Conservation (phyloP, 92 coral and sea anemone genomes). For the Parazoanthus swiftii region DNA sequence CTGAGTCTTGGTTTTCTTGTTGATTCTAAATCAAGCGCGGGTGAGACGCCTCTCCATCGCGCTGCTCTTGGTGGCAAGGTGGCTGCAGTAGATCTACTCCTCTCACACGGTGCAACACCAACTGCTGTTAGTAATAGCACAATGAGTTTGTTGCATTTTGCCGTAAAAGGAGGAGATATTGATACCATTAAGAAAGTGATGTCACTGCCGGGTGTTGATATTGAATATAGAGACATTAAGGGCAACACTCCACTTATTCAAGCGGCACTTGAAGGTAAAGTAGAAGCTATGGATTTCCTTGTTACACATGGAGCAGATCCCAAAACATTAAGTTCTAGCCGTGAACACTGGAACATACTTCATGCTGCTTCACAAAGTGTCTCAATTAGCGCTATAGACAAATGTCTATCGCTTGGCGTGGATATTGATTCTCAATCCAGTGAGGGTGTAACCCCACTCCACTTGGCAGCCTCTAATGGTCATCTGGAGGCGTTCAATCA, state of each 20-base stretch:
- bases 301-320: not conserved
- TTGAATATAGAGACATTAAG: conserved; percentile 4
- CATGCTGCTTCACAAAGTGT: no score
- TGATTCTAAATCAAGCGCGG: no score
- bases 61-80: not conserved
- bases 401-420: no score
- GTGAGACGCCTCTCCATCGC: no score
- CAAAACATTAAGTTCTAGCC: no score
- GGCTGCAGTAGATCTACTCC: no score
- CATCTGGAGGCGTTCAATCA: not conserved
- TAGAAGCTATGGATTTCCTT: conserved; percentile 29
- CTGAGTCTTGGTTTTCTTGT: not conserved
- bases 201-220: not conserved
- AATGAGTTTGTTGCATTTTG: conserved; percentile 4
- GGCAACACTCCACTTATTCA: conserved; percentile 27
- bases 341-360: no score
- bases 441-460: conserved; percentile 22
- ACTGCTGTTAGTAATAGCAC: not conserved
- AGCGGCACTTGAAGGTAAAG: conserved; percentile 28
- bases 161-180: conserved; percentile 28
- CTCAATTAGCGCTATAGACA: no score
- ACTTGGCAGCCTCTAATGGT: conserved; percentile 28
- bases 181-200: no score
- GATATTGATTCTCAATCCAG: not conserved
- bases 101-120: not conserved